phyloP scores from a whole-genome alignment of 2,888 invertebrate species.

The Axea sp. region DNA sequence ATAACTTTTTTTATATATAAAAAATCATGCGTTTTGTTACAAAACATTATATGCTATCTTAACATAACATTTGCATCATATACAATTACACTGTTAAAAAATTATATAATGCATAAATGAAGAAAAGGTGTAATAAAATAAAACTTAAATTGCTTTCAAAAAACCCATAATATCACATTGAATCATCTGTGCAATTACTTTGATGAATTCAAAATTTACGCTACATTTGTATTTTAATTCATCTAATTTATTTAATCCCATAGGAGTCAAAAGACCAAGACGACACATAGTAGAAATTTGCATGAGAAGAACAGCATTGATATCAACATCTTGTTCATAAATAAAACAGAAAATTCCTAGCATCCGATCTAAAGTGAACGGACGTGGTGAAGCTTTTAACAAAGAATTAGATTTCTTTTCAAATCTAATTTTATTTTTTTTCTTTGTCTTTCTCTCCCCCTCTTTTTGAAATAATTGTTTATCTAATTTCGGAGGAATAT shows the following conservation, averaged over 20 bases:
- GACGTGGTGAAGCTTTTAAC: conserved; percentile 87
- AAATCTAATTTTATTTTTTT: conserved; percentile 81
- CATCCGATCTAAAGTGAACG: conserved; percentile 89
- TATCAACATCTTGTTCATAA: conserved; percentile 89
- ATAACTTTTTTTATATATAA: too few species aligned
- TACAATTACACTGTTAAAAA: too few species aligned
- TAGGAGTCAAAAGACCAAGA: conserved; percentile 86
- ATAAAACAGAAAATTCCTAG: conserved; percentile 95
- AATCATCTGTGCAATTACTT: conserved; percentile 88
- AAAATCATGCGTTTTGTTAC: too few species aligned
- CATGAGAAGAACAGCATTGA: conserved; percentile 91
- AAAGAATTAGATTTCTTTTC: conserved; percentile 56
- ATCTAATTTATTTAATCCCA: conserved; percentile 88
- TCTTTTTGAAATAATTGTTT: conserved; percentile 91
- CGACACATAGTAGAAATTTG: conserved; percentile 94
- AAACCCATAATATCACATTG: conserved; percentile 4
- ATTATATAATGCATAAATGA: too few species aligned
- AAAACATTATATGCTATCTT: too few species aligned
- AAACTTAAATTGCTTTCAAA: conserved; percentile 6
- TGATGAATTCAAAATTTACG: conserved; percentile 89
- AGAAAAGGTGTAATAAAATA: too few species aligned
- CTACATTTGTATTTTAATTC: conserved; percentile 92
- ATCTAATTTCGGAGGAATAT: conserved; percentile 94
- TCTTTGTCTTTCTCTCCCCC: conserved; percentile 87
- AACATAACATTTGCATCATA: background rate